Percentiles rank a stretch among this genome's conserved stretches.
phyloP scores from a whole-genome alignment of 2,113 vertebrate species.

The Brachypteracias leptosomus region DNA sequence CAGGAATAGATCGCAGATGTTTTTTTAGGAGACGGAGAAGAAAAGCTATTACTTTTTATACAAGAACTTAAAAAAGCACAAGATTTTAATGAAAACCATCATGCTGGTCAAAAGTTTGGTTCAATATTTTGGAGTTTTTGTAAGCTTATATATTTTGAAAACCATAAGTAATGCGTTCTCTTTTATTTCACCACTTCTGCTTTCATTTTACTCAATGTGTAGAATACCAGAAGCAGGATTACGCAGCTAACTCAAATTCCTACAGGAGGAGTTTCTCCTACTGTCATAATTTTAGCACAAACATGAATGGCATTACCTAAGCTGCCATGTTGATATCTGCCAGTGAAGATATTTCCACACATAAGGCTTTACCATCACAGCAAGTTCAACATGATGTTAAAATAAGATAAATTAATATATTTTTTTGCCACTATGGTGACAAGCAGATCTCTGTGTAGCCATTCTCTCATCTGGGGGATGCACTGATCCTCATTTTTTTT shows the following conservation, averaged over 20 bases:
- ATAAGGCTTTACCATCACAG: not conserved
- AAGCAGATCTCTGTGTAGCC: not conserved
- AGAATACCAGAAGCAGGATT: not conserved
- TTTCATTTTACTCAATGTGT: not conserved
- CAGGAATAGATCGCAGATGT: not conserved
- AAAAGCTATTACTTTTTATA: not conserved
- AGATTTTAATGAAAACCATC: not conserved
- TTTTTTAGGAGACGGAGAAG: not conserved
- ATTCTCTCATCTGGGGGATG: not conserved
- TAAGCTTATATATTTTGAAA: not conserved
- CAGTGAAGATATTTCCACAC: not conserved
- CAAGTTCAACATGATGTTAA: not conserved
- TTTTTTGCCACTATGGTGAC: not conserved
- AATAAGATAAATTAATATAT: not conserved
- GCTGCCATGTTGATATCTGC: fast-evolving
- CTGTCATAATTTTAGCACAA: not conserved
- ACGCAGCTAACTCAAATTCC: not conserved
- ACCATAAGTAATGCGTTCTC: not conserved
- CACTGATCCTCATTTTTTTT: not conserved
- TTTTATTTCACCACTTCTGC: not conserved
- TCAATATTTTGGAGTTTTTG: not conserved
- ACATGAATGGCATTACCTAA: not conserved
- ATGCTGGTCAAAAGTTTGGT: not conserved
- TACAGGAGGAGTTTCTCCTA: not conserved
- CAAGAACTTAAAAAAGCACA: not conserved